Percentiles rank a stretch among this genome's conserved stretches.
Evolutionary conservation across 2,113 vertebrate species (phyloP).

Genomic region (Rallus limicola): DNA sequence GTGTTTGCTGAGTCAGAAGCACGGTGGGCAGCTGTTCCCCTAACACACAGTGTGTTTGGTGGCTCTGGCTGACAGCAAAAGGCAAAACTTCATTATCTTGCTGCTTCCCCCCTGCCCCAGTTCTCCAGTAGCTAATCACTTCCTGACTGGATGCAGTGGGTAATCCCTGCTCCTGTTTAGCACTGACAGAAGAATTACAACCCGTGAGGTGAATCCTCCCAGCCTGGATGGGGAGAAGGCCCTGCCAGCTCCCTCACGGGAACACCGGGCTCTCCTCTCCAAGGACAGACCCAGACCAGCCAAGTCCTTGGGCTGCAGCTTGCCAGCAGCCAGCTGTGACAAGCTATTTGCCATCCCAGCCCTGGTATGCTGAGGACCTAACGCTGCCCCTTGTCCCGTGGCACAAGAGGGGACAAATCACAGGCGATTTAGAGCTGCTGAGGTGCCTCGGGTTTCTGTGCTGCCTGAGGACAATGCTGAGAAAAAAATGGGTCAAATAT

Average conservation of each 20-base stretch:
- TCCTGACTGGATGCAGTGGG: not conserved
- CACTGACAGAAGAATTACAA: too few relatives aligned
- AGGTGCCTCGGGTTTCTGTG: not conserved
- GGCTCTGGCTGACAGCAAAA: not conserved
- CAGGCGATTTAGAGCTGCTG: not conserved
- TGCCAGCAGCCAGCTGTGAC: not conserved
- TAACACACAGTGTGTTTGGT: not conserved
- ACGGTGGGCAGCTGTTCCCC: not conserved
- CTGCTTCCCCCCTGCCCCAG: not conserved
- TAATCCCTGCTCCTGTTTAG: not conserved
- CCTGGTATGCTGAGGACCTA: accelerated
- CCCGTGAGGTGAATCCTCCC: not conserved
- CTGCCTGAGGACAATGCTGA: not conserved
- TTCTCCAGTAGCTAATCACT: not conserved
- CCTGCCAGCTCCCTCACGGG: not conserved
- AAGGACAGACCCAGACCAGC: not conserved
- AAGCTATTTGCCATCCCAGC: not conserved
- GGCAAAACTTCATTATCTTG: not conserved
- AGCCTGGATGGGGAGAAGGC: not conserved
- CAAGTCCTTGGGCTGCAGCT: not conserved
- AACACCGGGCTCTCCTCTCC: not conserved
- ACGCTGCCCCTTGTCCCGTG: accelerated
- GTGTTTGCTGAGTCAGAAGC: not conserved
- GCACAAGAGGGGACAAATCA: not conserved
- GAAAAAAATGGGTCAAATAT: not conserved